These are phyloP conservation scores for Onychomys arenicola DNA, from an alignment of 2,797 vertebrate species.

Conservation along the genomic window DNA sequence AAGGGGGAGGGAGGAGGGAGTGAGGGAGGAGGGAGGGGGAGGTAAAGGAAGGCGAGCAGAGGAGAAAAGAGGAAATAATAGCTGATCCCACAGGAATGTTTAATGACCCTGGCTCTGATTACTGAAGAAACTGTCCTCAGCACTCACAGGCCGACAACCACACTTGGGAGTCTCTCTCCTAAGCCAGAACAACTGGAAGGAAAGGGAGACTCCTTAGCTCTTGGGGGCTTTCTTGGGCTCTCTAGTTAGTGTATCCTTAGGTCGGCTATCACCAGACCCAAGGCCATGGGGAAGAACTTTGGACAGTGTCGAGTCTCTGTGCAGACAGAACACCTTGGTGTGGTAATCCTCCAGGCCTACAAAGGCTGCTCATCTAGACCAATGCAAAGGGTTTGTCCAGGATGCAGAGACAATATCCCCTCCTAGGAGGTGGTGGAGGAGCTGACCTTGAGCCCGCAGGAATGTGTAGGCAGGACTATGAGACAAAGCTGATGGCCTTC, in stretches of 20 bases:
- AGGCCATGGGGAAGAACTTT: neutral
- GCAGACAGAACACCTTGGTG: neutral
- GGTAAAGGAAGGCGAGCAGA: neutral
- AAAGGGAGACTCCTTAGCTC: neutral
- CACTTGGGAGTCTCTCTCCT: neutral
- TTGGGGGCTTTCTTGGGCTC: neutral
- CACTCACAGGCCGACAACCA: neutral
- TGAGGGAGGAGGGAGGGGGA: neutral
- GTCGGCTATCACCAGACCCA: neutral
- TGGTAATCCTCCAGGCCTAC: neutral
- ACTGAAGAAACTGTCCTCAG: neutral
- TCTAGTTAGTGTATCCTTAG: neutral
- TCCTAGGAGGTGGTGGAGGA: neutral
- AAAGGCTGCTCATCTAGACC: neutral
- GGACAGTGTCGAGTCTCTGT: fast-evolving
- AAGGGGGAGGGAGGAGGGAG: no score
- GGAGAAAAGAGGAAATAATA: neutral
- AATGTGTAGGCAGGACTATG: no score
- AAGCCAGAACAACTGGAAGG: neutral
- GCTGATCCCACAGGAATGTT: neutral
- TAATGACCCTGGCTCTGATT: neutral
- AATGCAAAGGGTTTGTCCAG: neutral
- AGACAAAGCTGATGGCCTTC: neutral
- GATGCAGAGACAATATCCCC: neutral
- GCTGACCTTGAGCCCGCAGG: neutral